A percentile compares a stretch with the other conserved stretches of the same genome.
Conservation (phyloP, 2,797 vertebrate genomes). For the Chaetodon trifasciatus region DNA sequence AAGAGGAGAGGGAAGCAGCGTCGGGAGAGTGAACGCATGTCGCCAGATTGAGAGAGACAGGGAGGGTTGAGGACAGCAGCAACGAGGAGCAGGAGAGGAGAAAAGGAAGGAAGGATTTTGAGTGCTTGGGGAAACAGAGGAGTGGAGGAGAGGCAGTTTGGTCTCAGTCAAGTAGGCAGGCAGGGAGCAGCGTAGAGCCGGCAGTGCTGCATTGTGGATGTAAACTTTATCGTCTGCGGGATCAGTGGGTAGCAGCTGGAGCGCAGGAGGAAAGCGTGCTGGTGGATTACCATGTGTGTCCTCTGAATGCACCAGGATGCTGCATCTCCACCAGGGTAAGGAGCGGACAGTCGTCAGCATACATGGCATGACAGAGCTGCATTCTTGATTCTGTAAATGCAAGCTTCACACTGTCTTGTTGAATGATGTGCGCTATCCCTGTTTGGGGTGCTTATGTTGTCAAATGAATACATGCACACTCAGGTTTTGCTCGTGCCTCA, state of each 20-base stretch:
- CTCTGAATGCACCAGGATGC: slow-evolving; percentile 87
- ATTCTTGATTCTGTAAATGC: neutral
- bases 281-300: slow-evolving; percentile 82
- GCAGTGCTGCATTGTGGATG: slow-evolving; percentile 79
- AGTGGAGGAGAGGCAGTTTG: slow-evolving; percentile 43
- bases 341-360: neutral
- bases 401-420: neutral
- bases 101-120: neutral
- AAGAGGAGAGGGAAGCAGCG: slow-evolving; percentile 29
- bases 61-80: slow-evolving; percentile 45
- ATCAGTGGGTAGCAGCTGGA: slow-evolving; percentile 70
- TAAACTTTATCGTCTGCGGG: slow-evolving; percentile 85
- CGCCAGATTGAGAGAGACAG: slow-evolving; percentile 60
- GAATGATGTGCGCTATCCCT: neutral
- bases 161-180: slow-evolving; percentile 44
- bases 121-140: slow-evolving; percentile 27
- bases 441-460: neutral
- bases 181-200: slow-evolving; percentile 36
- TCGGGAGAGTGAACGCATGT: slow-evolving; percentile 60
- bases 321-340: slow-evolving; percentile 86
- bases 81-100: slow-evolving; percentile 1
- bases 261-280: slow-evolving; percentile 59
- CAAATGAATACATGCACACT: neutral
- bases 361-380: neutral
- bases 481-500: neutral